phyloP scores from a whole-genome alignment of 2,888 invertebrate genomes.

The Hydriomena furcata region DNA sequence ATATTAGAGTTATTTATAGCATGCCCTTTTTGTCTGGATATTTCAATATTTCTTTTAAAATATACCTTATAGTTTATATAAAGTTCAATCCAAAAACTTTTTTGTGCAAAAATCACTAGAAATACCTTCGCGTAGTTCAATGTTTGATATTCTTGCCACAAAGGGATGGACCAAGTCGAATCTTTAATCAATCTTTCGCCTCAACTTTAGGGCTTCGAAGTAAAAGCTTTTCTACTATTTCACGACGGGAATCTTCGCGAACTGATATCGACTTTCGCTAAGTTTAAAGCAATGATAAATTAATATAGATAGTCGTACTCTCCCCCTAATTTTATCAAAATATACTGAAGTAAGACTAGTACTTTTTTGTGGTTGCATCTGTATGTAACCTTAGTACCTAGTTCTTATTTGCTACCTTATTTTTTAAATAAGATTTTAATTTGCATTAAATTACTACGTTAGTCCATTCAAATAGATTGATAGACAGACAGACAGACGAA shows the following conservation, averaged over 20 bases:
- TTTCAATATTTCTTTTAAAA: too few relatives aligned
- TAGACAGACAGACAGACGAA: too few relatives aligned
- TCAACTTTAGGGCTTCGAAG: constrained; percentile 35
- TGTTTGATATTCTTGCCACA: constrained; percentile 29
- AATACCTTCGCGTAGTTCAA: constrained; percentile 18
- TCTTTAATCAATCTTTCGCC: constrained; percentile 37
- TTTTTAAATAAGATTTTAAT: too few relatives aligned
- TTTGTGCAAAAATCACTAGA: neutral
- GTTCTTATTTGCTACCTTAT: too few relatives aligned
- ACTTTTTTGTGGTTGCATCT: too few relatives aligned
- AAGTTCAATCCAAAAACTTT: neutral
- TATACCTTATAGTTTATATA: too few relatives aligned
- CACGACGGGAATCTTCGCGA: constrained; percentile 26
- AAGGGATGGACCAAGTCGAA: constrained; percentile 30
- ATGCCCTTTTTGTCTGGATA: too few relatives aligned
- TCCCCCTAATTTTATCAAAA: constrained; percentile 1
- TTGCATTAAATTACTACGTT: too few relatives aligned
- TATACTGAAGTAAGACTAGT: too few relatives aligned
- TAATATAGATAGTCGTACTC: constrained; percentile 23
- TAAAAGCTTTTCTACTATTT: constrained; percentile 36
- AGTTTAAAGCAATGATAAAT: constrained; percentile 28
- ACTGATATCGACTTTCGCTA: constrained; percentile 35
- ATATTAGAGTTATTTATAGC: too few relatives aligned
- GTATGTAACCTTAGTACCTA: too few relatives aligned
- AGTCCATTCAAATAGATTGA: too few relatives aligned